Evolutionary conservation across 1,140 invertebrate genomes (phyloP), one percentile per base, ranked within the genome.

Genomic region (Drosophila asahinai): DNA sequence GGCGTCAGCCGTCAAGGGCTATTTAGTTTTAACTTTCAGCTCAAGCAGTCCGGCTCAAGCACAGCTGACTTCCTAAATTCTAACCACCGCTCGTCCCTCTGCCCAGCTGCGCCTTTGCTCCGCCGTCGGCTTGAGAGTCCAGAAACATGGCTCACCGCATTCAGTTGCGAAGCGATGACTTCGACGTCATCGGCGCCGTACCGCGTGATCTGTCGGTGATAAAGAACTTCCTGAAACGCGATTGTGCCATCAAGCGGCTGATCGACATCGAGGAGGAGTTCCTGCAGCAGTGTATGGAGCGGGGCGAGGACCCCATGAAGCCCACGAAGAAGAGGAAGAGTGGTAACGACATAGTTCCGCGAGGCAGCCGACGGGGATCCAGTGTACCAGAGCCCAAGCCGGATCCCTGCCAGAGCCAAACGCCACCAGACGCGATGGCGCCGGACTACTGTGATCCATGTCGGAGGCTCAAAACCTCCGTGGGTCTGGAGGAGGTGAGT

Each of bases 251-350:
- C 14, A 90, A 91, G 72, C 76, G 76, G 0, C 49, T 90, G 3
- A 90, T 90, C 9, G 86, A 90, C 2, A 82, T 90, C 14, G 86
- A 90, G 36, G 86, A 90, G 25, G 65, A 82, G 36, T 74, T 90
- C 15, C 42, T 90, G 12, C 60, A 55, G 36, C 52, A 80, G 52
- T 83, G 83, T 40, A 47, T 62, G 8, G 48, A 62, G 19, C 61
- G 67, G 3, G 62, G 48, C 5, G 67, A 65, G n/a, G 80, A 74
- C 22, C 52, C 42, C 2, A 63, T 22, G 51, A 62, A 48, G n/a
- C 40, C 52, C 3, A 43, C 4, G 7, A 45, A 36, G 27, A 48
- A 36, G 5, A 40, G 19, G 22, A 42, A 22, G 2, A 48, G 19
- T 7, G 59, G 19, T 15, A 47, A 47, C 11, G 54, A 40, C 0